Evolutionary conservation across 2,888 invertebrate species (phyloP), one percentile per base, ranked within the genome.

Genomic region (Agonopterix heracliana): DNA sequence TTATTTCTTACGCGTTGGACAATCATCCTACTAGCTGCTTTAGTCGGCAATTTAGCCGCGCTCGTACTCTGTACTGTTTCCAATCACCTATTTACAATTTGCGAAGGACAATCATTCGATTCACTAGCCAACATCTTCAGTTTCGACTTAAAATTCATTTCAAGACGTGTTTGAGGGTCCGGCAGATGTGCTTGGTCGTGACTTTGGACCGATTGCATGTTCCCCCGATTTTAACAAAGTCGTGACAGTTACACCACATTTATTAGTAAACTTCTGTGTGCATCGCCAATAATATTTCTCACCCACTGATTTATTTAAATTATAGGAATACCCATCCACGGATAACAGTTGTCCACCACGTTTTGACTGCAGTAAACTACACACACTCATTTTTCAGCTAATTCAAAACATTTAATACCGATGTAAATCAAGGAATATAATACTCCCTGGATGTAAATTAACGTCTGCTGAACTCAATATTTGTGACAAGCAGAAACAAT

Each of bases 11-110:
- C 48, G 43, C 48, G 47, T 42, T 51, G 50, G 35, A 51, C 47
- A 35, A 51, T 51, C 34, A 44, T 41, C 45, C 45, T 45, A 35
- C 43, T 43, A 43, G 51, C 46, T 43, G 45, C 44, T 46, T 51
- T 51, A 48, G 48, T 51, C 10, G 46, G 51, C 48, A 51, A 48
- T 9, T 35, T 35, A 45, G 51, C 42, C 38, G 51, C 48, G 44
- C 48, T 51, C 45, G 14, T 48, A 44, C 45, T 51, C 41, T 45
- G 44, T 40, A 48, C 51, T 44, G 48, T 48, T 41, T 51, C 40
- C 48, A 48, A 43, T 43, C 48, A 52, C 43, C 49, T 48, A 44
- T 52, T 46, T 36, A 52, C 46, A 26, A 52, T 52, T 47, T 45
- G 52, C 26, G 49, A 49, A 34, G 49, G 46, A 41, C 45, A 44